Evolutionary conservation across 2,113 vertebrate genomes (phyloP), one percentile per base, ranked within the genome.

Genomic region (Pampusana beccarii): DNA sequence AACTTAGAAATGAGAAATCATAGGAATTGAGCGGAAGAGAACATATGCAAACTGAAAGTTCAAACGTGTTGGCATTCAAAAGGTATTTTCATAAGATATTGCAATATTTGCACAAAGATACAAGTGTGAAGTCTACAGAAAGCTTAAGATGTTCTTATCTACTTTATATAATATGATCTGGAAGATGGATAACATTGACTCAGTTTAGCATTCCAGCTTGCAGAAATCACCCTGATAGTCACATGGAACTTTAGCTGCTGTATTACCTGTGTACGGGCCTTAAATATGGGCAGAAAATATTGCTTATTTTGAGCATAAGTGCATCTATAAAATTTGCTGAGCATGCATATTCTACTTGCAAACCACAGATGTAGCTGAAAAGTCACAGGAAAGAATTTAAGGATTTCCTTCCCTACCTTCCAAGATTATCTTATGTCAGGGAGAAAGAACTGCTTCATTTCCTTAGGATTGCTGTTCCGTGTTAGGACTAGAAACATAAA

Each of bases 71-170:
- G 69, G 28, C 86, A 93, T 92, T 91, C 70, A 81, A 79, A 81
- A 84, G 12, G 56, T 73, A 54, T 89, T 94, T 91, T 91, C 70
- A 16, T 40, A 90, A 86, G 54, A 13, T 79, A 86, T 34, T 72
- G 65, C 56, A 94, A 66, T 95, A 94, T 95, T 96, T 96, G 86
- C 70, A 91, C 65, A 96, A 89, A 94, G 57, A 61, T 51, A 61
- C 11, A 83, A 78, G 60, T 61, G 51, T 75, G n/a, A 48, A 90
- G n/a, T 34, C n/a, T 83, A 65, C 31, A 72, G 53, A 92, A 86
- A 91, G 54, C n/a, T 89, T 84, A 81, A 84, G 36, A 50, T 87
- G 48, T 72, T 95, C 72, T 80, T 94, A 92, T 15, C 72, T 92
- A 25, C 44, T 57, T 94, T 29, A 53, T 61, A 75, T 53, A 88